Base-by-base conservation (phyloP, 2,113 vertebrate genomes). In the Sinocyclocheilus anophthalmus region DNA sequence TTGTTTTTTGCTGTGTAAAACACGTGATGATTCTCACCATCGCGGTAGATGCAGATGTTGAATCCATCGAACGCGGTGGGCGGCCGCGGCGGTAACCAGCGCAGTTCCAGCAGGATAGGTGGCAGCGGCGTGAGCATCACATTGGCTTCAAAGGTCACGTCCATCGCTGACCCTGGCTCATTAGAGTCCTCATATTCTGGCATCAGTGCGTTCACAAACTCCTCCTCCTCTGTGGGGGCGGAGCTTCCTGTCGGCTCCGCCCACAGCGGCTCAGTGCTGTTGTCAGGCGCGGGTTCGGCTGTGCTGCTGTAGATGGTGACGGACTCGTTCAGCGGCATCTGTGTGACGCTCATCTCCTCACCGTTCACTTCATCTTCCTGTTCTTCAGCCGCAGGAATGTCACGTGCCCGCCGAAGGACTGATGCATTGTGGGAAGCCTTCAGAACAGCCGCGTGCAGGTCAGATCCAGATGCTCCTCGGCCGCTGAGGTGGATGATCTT, bases 21-120 rank as follows among this genome's bases (percentile, higher is more conserved):
- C 14, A 53, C 50, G 50, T 5, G 7, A 73, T 26, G 13, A 83
- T 57, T 48, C 84, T 86, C 92, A 99, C 98, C 96, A 90, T 99
- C 96, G 89, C 94, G 95, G 89, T 96, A 95, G 86, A 99, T 92
- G 87, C 92, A 95, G 87, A 99, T 91, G 26, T 95, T 95, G 93
- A 99, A 99, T 8, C 96, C 95, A 53, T 99, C 97, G 4, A 95
- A 97, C 0, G 95, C 93, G 11, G 96, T 96, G 0, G 97, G 96
- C 3, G 97, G 95, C 2, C 94, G 92, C 0, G 98, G 97, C 0
- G 98, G 97, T 42, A 96, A 86, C 98, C 98, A 99, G 48, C 92
- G 96, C 39, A 99, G 84, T 88, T 96, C 95, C 91, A 99, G 96
- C 90, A 97, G 95, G 67, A 98, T 83, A 0, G 96, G 96, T 1